Evolutionary conservation across 2,888 invertebrate species (phyloP).

Genomic region (Nephrotoma guestfalica): DNA sequence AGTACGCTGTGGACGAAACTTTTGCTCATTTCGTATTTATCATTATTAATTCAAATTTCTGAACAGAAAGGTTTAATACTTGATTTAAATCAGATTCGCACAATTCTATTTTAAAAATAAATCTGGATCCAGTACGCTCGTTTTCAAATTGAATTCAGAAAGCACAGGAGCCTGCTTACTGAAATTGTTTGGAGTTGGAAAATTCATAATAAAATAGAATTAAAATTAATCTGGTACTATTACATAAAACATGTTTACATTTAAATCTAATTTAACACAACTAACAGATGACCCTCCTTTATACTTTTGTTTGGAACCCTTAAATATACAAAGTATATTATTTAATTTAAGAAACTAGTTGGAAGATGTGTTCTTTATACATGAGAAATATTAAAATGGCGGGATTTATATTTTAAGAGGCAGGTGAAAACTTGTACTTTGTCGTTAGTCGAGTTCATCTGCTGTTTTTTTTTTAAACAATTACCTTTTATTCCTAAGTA

Average conservation of each 20-base stretch:
- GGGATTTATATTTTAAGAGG: background rate
- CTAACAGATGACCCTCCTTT: background rate
- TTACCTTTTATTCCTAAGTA: too few relatives aligned
- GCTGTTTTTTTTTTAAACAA: background rate
- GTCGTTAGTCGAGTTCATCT: background rate
- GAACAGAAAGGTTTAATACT: too few relatives aligned
- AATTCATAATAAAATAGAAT: too few relatives aligned
- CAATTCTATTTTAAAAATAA: too few relatives aligned
- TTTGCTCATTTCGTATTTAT: too few relatives aligned
- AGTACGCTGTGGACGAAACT: too few relatives aligned
- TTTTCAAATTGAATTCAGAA: too few relatives aligned
- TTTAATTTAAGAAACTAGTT: background rate
- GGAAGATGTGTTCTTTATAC: background rate
- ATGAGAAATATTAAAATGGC: background rate
- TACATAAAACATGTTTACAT: background rate
- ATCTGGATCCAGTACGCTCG: too few relatives aligned
- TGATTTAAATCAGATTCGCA: too few relatives aligned
- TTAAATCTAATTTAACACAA: background rate
- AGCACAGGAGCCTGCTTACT: too few relatives aligned
- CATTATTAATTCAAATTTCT: too few relatives aligned
- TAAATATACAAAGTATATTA: background rate
- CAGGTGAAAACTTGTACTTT: background rate
- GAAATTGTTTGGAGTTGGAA: too few relatives aligned
- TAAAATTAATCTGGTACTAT: background rate
- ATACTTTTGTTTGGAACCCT: background rate